Conservation (phyloP, 1,140 invertebrate genomes). For the Calephelis virginiensis region DNA sequence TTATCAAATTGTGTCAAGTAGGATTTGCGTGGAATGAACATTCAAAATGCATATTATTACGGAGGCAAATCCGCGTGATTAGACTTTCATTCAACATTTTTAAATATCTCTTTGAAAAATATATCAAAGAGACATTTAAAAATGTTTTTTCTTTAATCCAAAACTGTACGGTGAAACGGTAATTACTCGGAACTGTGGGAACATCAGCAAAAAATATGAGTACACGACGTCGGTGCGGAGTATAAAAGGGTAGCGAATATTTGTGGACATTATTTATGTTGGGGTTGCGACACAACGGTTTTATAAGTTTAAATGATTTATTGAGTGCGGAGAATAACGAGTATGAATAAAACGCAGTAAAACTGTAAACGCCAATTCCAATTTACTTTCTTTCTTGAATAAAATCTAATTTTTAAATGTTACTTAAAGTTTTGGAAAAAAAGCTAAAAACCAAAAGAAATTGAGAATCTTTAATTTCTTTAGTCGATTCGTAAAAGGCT, state of each 20-base stretch:
- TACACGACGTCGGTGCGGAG: constrained; percentile 17
- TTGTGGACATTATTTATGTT: constrained; percentile 35
- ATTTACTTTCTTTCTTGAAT: no score
- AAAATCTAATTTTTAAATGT: no score
- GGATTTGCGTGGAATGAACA: no score
- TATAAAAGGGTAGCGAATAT: constrained; percentile 30
- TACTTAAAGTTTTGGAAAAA: no score
- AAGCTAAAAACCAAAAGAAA: no score
- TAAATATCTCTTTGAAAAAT: background rate
- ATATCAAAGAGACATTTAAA: background rate
- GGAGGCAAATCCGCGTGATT: no score
- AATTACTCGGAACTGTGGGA: constrained; percentile 26
- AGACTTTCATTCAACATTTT: background rate
- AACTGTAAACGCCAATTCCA: no score
- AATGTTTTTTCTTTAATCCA: constrained; percentile 10
- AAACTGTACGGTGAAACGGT: constrained; percentile 19
- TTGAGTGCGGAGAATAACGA: constrained; percentile 11
- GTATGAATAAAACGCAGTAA: background rate
- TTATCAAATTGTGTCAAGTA: no score
- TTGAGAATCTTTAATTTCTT: no score
- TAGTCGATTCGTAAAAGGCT: no score
- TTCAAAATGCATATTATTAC: no score
- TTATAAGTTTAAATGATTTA: constrained; percentile 15
- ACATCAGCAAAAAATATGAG: constrained; percentile 27
- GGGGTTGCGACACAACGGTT: constrained; percentile 16